Base-by-base conservation (phyloP, 1,140 invertebrate genomes). In the Steinernema khuongi region DNA sequence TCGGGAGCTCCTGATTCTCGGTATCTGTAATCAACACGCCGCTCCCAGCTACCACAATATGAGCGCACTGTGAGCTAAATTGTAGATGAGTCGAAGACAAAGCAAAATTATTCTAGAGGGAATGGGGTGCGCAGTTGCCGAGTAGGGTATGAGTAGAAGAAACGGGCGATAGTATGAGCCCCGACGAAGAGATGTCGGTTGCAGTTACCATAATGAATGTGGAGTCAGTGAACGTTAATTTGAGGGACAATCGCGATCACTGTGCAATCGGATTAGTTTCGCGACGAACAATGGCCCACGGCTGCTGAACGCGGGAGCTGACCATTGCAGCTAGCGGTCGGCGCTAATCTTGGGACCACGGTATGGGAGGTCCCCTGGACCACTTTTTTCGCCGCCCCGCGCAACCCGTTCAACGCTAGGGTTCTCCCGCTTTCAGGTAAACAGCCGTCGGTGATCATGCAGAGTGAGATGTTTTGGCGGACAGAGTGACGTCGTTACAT, bases 361-460 rank as follows among this genome's bases (percentile, higher is more conserved):
- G 26, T 22, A 60, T 60, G 50, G 50, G 50, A 60, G 50, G 50
- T 60, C 50, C 22, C 19, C 19, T 60, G 50, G 50, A 60, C 50
- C 50, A 60, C 50, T 60, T 60, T 60, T 60, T 60, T 22, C 4
- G 50, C 36, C 7, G 7, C 36, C 7, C n/a, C 36, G n/a, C 36
- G 36, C 36, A n/a, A 11, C n/a, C 36, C 7, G 36, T 41, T n/a
- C 36, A 41, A 41, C 36, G 7, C n/a, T 41, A 7, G 36, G 36
- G 36, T 7, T 7, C n/a, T 41, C n/a, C 7, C n/a, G n/a, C n/a
- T n/a, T n/a, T n/a, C n/a, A n/a, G n/a, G n/a, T n/a, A n/a, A n/a
- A n/a, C n/a, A n/a, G n/a, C n/a, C n/a, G n/a, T n/a, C n/a, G n/a
- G n/a, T n/a, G n/a, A n/a, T n/a, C n/a, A n/a, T n/a, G n/a, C n/a